Conservation (phyloP, 2,113 vertebrate species). For the Tympanuchus pallidicinctus region DNA sequence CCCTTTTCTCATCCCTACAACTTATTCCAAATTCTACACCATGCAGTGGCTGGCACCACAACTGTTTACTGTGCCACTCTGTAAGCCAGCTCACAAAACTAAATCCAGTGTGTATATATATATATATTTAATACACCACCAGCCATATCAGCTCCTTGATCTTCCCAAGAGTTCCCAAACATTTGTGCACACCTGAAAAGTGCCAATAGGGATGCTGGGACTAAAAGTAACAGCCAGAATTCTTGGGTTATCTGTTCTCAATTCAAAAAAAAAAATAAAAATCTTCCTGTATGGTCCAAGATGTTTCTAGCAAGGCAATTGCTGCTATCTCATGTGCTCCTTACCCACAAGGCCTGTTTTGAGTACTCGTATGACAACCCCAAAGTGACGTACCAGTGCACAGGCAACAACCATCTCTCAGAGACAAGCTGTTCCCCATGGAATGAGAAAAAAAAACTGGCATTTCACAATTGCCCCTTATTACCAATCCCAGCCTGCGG, state of each 20-base stretch:
- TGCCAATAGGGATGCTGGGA: neutral
- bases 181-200: neutral
- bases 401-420: neutral
- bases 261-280: neutral
- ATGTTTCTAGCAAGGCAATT: neutral
- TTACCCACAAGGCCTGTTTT: constrained; percentile 11
- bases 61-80: neutral
- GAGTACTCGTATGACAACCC: constrained; percentile 6
- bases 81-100: neutral
- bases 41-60: neutral
- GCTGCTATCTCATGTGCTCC: neutral
- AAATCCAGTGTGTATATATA: neutral
- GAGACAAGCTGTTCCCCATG: constrained; percentile 1
- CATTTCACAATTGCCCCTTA: neutral
- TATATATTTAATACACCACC: neutral
- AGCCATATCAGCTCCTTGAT: neutral
- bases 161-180: neutral
- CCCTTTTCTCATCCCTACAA: neutral
- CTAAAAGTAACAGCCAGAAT: neutral
- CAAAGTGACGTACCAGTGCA: neutral
- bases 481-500: neutral
- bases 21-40: neutral
- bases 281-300: neutral
- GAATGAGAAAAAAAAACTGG: neutral
- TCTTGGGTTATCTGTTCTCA: neutral